A percentile compares a stretch with the other conserved stretches of the same genome.
Conservation (phyloP, 2,797 vertebrate species). For the Lagodon rhomboides region DNA sequence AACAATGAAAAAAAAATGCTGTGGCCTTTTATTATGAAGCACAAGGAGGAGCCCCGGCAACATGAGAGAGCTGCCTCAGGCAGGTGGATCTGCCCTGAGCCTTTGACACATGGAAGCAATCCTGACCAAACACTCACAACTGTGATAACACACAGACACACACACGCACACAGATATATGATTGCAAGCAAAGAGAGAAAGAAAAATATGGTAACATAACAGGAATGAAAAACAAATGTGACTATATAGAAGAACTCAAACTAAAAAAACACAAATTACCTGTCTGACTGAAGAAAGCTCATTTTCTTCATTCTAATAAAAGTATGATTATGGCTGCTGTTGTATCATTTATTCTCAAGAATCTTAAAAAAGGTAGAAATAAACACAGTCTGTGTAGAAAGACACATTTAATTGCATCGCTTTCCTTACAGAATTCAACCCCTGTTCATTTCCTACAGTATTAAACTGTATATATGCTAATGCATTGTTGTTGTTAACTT, state of each 20-base stretch:
- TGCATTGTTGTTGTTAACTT: neutral
- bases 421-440: neutral
- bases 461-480: neutral
- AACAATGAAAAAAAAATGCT: neutral
- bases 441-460: neutral
- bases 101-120: slow-evolving; percentile 43
- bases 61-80: slow-evolving; percentile 48
- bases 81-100: slow-evolving; percentile 42
- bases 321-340: neutral
- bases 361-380: neutral
- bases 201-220: neutral
- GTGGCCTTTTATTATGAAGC: slow-evolving; percentile 32
- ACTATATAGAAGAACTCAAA: too few species aligned
- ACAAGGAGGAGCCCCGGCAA: slow-evolving; percentile 17
- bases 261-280: neutral
- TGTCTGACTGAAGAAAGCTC: neutral
- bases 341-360: neutral
- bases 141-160: neutral
- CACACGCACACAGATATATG: neutral
- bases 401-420: slow-evolving; percentile 1
- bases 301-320: neutral
- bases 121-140: slow-evolving; percentile 44
- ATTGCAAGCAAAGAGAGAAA: neutral
- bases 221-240: neutral
- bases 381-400: neutral